Evolutionary conservation across 2,888 invertebrate genomes (phyloP).

Genomic region (Terebella lapidaria): DNA sequence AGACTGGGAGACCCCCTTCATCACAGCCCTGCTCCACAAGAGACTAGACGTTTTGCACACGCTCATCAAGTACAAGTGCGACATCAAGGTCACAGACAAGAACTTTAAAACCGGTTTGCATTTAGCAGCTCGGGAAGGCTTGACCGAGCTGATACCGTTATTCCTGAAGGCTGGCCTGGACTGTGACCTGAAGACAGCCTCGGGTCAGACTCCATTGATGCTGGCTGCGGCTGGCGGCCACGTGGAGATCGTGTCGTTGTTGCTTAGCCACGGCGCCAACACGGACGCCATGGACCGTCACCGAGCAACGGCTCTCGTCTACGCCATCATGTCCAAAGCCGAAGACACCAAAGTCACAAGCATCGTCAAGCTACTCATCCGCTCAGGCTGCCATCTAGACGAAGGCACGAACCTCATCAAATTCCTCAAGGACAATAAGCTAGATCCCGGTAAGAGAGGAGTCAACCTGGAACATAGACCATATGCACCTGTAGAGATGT

Average conservation of each 20-base stretch:
- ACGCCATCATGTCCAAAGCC: conserved; percentile 21
- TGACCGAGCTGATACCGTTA: conserved; percentile 29
- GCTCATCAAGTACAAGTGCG: conserved; percentile 31
- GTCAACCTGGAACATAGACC: conserved; percentile 11
- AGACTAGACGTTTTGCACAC: conserved; percentile 28
- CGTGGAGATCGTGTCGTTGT: conserved; percentile 9
- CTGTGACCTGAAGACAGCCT: conserved; percentile 17
- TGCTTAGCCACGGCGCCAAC: conserved; percentile 20
- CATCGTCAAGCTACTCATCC: conserved; percentile 34
- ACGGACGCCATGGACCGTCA: conserved; percentile 17
- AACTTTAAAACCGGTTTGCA: conserved; percentile 35
- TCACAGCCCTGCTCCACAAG: conserved; percentile 28
- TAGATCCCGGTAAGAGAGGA: not conserved
- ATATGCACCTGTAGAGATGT: conserved; percentile 20
- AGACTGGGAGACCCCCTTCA: conserved; percentile 34
- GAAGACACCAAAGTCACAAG: conserved; percentile 5
- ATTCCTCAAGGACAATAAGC: not conserved
- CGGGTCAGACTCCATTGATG: conserved; percentile 26
- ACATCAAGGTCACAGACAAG: conserved; percentile 22
- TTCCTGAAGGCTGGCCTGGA: conserved; percentile 27
- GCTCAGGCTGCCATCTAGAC: conserved; percentile 33
- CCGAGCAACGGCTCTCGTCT: conserved; percentile 20
- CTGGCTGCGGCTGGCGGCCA: conserved; percentile 19
- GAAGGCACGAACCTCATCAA: conserved; percentile 16
- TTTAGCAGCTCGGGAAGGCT: conserved; percentile 37